A percentile compares a stretch with the other conserved stretches of the same genome.
phyloP scores from a whole-genome alignment of 2,113 vertebrate genomes.

The Gorsachius goisagi region DNA sequence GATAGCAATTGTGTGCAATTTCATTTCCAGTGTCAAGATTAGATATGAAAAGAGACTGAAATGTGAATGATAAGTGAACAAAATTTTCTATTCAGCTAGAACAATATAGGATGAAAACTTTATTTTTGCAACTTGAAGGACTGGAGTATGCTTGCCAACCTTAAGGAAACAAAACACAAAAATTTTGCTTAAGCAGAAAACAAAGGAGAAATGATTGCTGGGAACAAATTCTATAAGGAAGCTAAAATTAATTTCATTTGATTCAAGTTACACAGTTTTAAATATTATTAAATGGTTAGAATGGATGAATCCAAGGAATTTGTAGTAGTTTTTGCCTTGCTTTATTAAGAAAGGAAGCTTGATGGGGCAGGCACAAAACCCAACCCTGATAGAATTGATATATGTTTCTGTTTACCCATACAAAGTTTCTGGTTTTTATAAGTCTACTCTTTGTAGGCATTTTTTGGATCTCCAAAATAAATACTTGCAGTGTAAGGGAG shows the following conservation, averaged over 20 bases:
- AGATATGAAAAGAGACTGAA: neutral
- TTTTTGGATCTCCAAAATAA: neutral
- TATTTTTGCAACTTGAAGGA: neutral
- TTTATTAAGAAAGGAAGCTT: neutral
- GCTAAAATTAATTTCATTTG: neutral
- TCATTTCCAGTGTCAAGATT: neutral
- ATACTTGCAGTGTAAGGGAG: neutral
- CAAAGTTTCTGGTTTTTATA: neutral
- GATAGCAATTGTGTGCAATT: neutral
- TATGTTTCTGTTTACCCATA: neutral
- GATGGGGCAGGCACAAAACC: neutral
- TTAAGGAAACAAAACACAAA: neutral
- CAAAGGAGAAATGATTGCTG: neutral
- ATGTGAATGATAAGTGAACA: neutral
- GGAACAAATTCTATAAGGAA: neutral
- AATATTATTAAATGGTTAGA: neutral
- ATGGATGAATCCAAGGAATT: neutral
- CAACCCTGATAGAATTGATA: fast-evolving
- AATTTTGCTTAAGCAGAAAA: neutral
- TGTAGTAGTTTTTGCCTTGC: neutral
- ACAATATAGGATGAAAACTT: neutral
- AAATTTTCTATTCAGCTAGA: neutral
- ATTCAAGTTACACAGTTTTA: neutral
- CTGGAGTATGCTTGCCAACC: neutral
- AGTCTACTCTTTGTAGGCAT: neutral